phyloP scores from a whole-genome alignment of 2,888 invertebrate genomes.

The Agrochola lychnidis region DNA sequence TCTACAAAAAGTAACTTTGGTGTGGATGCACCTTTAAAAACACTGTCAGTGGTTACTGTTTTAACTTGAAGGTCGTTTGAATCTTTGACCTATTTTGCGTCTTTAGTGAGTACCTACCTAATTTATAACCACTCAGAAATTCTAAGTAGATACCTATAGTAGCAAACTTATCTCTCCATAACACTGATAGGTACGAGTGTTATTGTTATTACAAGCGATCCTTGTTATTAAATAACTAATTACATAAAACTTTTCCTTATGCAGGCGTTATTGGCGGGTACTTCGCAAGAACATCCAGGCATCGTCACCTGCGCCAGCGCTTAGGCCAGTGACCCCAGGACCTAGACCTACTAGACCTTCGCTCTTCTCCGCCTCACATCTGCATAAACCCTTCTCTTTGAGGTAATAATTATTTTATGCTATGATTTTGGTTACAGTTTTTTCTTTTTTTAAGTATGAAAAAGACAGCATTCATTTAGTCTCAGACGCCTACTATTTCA shows the following conservation, averaged over 20 bases:
- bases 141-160: background rate
- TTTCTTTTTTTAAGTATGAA: background rate
- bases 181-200: background rate
- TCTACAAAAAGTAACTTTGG: background rate
- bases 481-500: background rate
- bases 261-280: slow-evolving; percentile 94
- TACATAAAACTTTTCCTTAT: slow-evolving; percentile 48
- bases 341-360: slow-evolving; percentile 89
- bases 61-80: background rate
- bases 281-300: slow-evolving; percentile 93
- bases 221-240: slow-evolving; percentile 10
- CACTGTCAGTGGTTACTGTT: background rate
- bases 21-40: background rate
- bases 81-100: background rate
- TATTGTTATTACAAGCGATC: background rate
- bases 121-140: background rate
- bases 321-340: slow-evolving; percentile 84
- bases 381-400: slow-evolving; percentile 93
- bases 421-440: background rate
- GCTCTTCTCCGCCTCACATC: slow-evolving; percentile 92
- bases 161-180: background rate
- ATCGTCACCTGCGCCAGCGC: slow-evolving; percentile 80
- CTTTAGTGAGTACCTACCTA: no score
- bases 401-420: slow-evolving; percentile 83
- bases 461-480: background rate